phyloP scores from a whole-genome alignment of 2,113 vertebrate species.

The Oryzias curvinotus region DNA sequence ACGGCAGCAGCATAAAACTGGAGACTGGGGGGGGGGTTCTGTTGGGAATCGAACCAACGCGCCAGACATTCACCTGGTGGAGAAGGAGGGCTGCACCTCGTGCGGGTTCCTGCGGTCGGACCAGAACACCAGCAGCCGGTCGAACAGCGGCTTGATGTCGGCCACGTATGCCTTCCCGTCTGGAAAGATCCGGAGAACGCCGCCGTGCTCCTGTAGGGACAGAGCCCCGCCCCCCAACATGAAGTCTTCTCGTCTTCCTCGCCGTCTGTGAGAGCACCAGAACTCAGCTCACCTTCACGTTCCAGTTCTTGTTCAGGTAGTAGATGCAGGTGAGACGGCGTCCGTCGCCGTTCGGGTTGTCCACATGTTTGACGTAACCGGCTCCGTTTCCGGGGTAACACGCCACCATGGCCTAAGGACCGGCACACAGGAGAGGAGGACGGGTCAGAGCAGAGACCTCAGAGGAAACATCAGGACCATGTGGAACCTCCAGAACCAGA shows the following conservation, averaged over 20 bases:
- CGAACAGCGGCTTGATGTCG: constrained; percentile 88
- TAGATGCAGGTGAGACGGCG: constrained; percentile 94
- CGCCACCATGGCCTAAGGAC: constrained; percentile 88
- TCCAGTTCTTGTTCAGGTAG: constrained; percentile 93
- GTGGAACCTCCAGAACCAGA: too few relatives aligned
- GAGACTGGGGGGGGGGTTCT: too few relatives aligned
- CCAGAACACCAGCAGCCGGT: constrained; percentile 92
- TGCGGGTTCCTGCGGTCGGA: constrained; percentile 91
- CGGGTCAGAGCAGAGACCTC: too few relatives aligned
- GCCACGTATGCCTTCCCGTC: constrained; percentile 86
- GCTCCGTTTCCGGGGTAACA: constrained; percentile 91
- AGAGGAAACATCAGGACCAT: too few relatives aligned
- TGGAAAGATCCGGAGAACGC: constrained; percentile 87
- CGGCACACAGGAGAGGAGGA: too few relatives aligned
- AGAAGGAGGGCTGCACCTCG: constrained; percentile 88
- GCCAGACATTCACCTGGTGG: constrained; percentile 80
- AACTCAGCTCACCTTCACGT: constrained; percentile 78
- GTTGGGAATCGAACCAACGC: neutral
- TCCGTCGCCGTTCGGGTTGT: constrained; percentile 90
- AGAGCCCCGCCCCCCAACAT: neutral
- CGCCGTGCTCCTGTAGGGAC: constrained; percentile 81
- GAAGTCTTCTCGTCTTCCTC: too few relatives aligned
- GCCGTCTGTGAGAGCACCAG: neutral
- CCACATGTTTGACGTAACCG: constrained; percentile 91
- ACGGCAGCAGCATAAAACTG: too few relatives aligned